Conservation (phyloP, 2,797 vertebrate species). For the Streptopelia turtur region DNA sequence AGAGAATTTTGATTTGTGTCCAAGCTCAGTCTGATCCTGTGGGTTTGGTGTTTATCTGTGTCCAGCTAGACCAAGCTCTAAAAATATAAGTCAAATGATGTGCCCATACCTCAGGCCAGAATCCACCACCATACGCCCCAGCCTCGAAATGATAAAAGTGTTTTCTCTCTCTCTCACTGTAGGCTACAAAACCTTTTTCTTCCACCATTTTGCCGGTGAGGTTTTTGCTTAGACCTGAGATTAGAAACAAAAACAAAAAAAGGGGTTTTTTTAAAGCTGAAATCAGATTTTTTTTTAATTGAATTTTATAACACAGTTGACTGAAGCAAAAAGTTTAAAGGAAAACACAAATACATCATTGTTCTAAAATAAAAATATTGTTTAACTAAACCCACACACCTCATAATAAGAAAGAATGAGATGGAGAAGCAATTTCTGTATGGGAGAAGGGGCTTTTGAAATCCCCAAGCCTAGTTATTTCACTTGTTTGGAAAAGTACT, state of each 20-base stretch:
- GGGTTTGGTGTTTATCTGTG: not conserved
- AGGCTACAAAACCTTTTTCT: not conserved
- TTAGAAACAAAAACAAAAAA: not conserved
- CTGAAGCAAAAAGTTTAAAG: not conserved
- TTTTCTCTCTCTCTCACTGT: not conserved
- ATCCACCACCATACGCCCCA: rapidly evolving
- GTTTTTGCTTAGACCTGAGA: not conserved
- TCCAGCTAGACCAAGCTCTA: not conserved
- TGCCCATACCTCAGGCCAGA: not conserved
- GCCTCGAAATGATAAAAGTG: not conserved
- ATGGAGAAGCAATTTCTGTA: not conserved
- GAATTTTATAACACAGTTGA: not conserved
- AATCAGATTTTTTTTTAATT: not conserved
- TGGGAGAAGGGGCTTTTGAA: not conserved
- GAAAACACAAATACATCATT: not conserved
- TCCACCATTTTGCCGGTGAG: not conserved
- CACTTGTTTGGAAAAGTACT: not conserved
- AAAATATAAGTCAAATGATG: not conserved
- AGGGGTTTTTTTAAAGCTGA: not conserved
- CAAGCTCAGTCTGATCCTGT: not conserved
- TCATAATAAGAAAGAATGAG: not conserved
- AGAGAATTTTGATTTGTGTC: not conserved
- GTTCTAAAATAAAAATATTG: not conserved
- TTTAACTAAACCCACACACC: not conserved
- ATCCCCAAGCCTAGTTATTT: not conserved